These are phyloP conservation scores for Martes martes DNA, from an alignment of 2,113 vertebrate species.

Conservation along the genomic window DNA sequence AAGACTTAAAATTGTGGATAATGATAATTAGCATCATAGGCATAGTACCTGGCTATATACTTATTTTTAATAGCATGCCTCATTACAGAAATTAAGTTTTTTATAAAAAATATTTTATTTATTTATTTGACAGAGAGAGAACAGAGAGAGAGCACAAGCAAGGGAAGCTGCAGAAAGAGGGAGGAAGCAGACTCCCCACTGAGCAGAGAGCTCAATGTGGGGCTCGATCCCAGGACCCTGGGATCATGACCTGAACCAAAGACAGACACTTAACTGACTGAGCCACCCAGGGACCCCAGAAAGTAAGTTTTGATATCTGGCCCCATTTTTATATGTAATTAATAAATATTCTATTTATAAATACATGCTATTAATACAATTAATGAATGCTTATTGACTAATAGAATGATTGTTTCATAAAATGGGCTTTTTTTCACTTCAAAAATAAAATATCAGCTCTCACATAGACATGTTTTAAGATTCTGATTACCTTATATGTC, in stretches of 20 bases:
- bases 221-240: too few relatives aligned
- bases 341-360: neutral
- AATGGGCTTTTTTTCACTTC: neutral
- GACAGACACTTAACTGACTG: too few relatives aligned
- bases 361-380: neutral
- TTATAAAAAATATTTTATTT: too few relatives aligned
- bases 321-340: neutral
- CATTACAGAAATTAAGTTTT: neutral
- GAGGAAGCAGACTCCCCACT: too few relatives aligned
- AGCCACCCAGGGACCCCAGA: neutral
- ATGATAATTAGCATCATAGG: neutral
- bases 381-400: neutral
- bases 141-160: too few relatives aligned
- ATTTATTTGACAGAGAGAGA: too few relatives aligned
- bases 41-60: neutral
- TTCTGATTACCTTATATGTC: neutral
- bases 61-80: neutral
- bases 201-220: too few relatives aligned
- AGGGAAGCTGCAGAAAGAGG: too few relatives aligned
- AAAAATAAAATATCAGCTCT: neutral
- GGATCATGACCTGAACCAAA: too few relatives aligned
- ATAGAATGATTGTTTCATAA: neutral
- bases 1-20: neutral
- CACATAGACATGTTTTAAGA: neutral
- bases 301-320: neutral